These are phyloP conservation scores for Hypanus sabinus DNA, from an alignment of 2,113 vertebrate genomes.

Conservation along the genomic window DNA sequence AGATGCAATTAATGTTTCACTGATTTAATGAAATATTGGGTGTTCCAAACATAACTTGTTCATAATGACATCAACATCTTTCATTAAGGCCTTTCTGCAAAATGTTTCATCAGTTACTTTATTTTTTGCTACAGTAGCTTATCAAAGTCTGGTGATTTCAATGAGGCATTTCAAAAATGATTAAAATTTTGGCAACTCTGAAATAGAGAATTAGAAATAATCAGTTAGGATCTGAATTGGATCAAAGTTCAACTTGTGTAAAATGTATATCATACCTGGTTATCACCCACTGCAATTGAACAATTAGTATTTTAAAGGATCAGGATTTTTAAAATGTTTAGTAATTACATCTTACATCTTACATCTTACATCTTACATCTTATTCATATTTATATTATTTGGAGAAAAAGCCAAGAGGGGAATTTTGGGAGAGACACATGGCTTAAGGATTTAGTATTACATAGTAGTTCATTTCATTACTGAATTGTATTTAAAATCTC, in stretches of 20 bases:
- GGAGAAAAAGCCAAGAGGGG: neutral
- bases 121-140: neutral
- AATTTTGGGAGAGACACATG: neutral
- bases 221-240: neutral
- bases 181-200: neutral
- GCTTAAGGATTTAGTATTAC: neutral
- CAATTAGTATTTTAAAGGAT: conserved; percentile 1
- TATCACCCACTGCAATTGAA: neutral
- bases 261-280: neutral
- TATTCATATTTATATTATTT: neutral
- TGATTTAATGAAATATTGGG: neutral
- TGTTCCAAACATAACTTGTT: neutral
- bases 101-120: neutral
- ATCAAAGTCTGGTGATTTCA: no score
- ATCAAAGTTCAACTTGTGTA: neutral
- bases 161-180: neutral
- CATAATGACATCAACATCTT: neutral
- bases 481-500: neutral
- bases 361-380: no score
- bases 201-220: neutral
- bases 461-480: neutral
- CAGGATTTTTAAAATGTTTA: neutral
- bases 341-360: neutral
- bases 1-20: neutral
- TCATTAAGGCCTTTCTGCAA: neutral